phyloP scores from a whole-genome alignment of 2,888 invertebrate species.

The Machimus rusticus region DNA sequence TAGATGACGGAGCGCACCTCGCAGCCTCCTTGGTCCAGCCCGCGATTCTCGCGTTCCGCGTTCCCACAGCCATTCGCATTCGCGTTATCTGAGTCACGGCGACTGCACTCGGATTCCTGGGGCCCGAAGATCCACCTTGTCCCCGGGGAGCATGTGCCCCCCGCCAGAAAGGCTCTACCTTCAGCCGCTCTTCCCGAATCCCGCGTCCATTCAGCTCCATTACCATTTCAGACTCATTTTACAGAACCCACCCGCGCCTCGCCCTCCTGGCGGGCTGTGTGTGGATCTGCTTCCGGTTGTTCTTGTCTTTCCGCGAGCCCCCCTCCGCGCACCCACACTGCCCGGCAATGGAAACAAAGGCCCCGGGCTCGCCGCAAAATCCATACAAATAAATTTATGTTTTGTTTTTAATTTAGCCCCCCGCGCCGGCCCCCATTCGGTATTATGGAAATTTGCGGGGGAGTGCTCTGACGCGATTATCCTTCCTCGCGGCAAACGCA shows the following conservation, averaged over 20 bases:
- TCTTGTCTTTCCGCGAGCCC: background rate
- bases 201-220: slow-evolving; percentile 5
- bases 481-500: background rate
- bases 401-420: slow-evolving; percentile 12
- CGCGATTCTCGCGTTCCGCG: background rate
- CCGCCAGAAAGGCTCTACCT: background rate
- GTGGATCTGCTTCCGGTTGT: slow-evolving; percentile 5
- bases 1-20: background rate
- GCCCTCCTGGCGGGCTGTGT: background rate
- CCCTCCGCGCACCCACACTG: background rate
- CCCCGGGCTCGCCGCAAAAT: background rate
- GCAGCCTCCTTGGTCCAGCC: background rate
- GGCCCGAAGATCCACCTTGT: background rate
- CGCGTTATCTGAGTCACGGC: slow-evolving; percentile 15
- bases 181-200: background rate
- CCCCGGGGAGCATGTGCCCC: background rate
- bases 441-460: background rate
- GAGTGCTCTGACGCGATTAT: background rate
- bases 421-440: background rate
- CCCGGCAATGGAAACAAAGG: background rate
- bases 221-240: background rate
- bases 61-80: slow-evolving; percentile 24
- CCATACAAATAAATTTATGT: background rate
- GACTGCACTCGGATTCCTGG: background rate
- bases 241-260: background rate